Evolutionary conservation across 2,113 vertebrate genomes (phyloP).

Genomic region (Noctilio leporinus): DNA sequence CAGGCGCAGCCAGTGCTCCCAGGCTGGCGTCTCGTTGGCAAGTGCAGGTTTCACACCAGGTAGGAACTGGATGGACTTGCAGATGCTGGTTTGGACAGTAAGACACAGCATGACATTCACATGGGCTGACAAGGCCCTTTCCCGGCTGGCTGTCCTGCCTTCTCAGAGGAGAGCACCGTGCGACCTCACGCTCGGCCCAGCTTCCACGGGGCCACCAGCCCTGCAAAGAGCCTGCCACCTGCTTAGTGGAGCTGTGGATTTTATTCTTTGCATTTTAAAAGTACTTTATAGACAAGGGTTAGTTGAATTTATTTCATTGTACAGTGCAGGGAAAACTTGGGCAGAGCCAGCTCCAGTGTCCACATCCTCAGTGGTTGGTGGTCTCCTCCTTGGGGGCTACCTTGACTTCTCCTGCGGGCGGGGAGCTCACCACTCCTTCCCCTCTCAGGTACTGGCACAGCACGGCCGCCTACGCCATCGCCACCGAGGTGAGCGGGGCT

Average conservation of each 20-base stretch:
- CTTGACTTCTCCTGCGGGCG: neutral
- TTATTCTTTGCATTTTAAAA: neutral
- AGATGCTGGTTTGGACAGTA: neutral
- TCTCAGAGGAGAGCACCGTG: accelerated
- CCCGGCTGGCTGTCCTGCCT: accelerated
- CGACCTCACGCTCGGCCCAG: accelerated
- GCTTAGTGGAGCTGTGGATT: neutral
- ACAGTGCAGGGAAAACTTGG: accelerated
- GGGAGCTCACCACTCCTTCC: neutral
- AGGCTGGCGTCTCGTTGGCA: neutral
- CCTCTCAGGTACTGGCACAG: conserved; percentile 92
- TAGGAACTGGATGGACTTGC: too few species aligned
- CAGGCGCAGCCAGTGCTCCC: neutral
- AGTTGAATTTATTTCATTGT: neutral
- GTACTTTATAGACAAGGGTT: neutral
- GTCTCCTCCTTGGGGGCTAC: too few species aligned
- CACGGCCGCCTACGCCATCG: conserved; percentile 92
- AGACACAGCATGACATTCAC: neutral
- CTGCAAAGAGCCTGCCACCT: accelerated
- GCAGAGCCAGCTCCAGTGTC: neutral
- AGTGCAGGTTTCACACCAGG: neutral
- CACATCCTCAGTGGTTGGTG: accelerated
- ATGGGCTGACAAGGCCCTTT: too few species aligned
- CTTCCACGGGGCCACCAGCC: accelerated
- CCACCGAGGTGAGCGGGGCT: conserved; percentile 85